phyloP scores from a whole-genome alignment of 2,888 invertebrate genomes.

The Elegia similella region DNA sequence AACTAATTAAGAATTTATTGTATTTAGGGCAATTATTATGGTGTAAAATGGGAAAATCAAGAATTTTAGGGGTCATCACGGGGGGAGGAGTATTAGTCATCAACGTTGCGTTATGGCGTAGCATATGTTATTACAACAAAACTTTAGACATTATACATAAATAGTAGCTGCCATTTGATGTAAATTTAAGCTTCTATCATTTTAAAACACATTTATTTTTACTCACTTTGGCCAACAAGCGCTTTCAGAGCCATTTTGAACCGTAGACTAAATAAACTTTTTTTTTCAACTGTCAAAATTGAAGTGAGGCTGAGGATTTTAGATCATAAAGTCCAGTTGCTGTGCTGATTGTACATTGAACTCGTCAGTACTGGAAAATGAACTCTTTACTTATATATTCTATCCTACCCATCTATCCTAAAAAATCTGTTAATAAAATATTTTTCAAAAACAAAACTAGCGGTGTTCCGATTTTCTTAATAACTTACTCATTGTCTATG shows the following conservation, averaged over 20 bases:
- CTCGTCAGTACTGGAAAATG: no score
- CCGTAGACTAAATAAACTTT: slow-evolving; percentile 54
- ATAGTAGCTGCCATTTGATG: background rate
- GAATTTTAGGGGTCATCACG: background rate
- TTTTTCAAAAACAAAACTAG: no score
- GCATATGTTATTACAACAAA: background rate
- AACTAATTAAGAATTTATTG: background rate
- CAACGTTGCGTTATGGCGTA: background rate
- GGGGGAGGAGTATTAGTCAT: slow-evolving; percentile 4
- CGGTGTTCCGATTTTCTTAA: no score
- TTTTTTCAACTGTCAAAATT: slow-evolving; percentile 19
- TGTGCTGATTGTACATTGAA: background rate
- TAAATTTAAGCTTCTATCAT: slow-evolving; percentile 18
- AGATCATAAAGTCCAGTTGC: background rate
- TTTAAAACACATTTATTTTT: slow-evolving; percentile 36
- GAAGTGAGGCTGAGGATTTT: background rate
- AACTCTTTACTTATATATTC: no score
- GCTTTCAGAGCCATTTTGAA: slow-evolving; percentile 92
- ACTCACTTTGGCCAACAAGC: slow-evolving; percentile 94
- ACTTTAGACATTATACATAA: background rate
- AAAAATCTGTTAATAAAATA: no score
- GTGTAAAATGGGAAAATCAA: background rate
- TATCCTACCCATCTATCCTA: no score
- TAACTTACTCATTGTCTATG: no score
- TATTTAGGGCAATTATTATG: background rate